phyloP scores from a whole-genome alignment of 2,113 vertebrate species.

The Dicentrarchus labrax region DNA sequence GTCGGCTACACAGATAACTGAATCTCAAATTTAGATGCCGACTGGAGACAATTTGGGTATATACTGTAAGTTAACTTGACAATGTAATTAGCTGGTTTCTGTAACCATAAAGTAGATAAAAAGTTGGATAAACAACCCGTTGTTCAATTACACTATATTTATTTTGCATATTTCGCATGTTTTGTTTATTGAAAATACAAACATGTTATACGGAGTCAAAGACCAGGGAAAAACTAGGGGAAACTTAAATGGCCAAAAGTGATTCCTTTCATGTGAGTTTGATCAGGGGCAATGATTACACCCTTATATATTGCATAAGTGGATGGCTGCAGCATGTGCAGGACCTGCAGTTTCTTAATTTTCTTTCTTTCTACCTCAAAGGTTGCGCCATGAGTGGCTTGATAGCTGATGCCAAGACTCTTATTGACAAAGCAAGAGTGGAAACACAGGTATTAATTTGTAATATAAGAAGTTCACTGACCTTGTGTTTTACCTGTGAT shows the following conservation, averaged over 20 bases:
- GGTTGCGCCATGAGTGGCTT: slow-evolving; percentile 99
- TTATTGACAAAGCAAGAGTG: slow-evolving; percentile 99
- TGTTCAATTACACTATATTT: no score
- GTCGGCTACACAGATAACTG: background rate
- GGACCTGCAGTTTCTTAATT: background rate
- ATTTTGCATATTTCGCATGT: no score
- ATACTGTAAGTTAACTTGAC: background rate
- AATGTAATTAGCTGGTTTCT: background rate
- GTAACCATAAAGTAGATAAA: no score
- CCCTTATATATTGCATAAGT: background rate
- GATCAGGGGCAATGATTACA: background rate
- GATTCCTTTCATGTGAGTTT: background rate
- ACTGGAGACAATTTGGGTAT: no score
- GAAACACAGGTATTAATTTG: slow-evolving; percentile 92
- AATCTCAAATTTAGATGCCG: background rate
- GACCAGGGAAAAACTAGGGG: background rate
- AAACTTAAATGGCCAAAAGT: background rate
- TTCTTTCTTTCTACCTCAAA: slow-evolving; percentile 67
- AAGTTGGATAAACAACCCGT: no score
- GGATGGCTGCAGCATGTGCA: background rate
- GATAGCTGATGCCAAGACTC: slow-evolving; percentile 98
- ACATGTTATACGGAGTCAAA: background rate
- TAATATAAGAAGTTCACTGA: background rate
- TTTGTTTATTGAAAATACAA: no score
- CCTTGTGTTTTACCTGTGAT: background rate